These are phyloP conservation scores for Sinocyclocheilus anshuiensis DNA, from an alignment of 2,113 vertebrate genomes.

Conservation along the genomic window DNA sequence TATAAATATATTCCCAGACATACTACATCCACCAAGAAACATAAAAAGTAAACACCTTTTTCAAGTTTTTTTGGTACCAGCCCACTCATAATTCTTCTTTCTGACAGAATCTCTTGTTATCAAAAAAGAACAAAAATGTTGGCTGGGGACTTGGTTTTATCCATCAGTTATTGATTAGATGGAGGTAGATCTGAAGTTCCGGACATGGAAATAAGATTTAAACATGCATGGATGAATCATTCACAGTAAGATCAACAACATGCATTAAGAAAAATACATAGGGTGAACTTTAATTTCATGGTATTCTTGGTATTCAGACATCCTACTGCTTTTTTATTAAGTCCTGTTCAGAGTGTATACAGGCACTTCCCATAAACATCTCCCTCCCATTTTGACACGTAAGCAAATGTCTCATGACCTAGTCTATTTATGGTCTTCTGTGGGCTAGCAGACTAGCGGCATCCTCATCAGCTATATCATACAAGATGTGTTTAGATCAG, in stretches of 20 bases:
- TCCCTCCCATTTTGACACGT: constrained; percentile 17
- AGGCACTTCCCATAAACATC: constrained; percentile 18
- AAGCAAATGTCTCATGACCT: constrained; percentile 63
- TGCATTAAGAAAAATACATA: not conserved
- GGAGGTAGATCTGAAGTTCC: not conserved
- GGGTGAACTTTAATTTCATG: not conserved
- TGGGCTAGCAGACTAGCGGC: constrained; percentile 5
- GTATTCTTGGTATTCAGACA: not conserved
- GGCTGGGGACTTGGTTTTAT: not conserved
- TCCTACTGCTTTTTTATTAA: not conserved
- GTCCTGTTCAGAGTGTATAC: not conserved
- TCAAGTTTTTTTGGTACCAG: not conserved
- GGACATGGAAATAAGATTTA: too few relatives aligned
- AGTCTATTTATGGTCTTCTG: constrained; percentile 64
- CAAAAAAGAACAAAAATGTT: not conserved
- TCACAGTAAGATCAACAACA: not conserved
- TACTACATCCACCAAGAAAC: not conserved
- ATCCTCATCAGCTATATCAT: constrained; percentile 15
- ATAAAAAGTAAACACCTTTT: not conserved
- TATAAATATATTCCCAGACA: not conserved
- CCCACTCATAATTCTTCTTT: not conserved
- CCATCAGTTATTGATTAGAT: not conserved
- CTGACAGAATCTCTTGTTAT: not conserved
- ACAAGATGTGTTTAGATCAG: not conserved
- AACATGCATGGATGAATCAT: not conserved